Evolutionary conservation across 2,113 vertebrate species (phyloP).

Genomic region (Oncorhynchus masou): DNA sequence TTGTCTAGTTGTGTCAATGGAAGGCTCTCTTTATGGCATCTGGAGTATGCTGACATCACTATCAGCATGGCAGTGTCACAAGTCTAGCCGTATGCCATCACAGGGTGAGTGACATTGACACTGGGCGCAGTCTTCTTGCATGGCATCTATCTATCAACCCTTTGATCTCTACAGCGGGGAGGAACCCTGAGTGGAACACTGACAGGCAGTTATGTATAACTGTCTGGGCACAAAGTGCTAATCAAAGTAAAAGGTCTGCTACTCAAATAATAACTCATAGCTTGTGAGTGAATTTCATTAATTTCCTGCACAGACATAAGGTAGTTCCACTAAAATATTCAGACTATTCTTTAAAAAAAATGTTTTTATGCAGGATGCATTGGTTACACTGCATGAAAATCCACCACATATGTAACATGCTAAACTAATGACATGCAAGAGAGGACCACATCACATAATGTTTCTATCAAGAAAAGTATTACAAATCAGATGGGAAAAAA

Average conservation of each 20-base stretch:
- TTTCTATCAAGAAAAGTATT: too few relatives aligned
- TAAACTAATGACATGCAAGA: too few relatives aligned
- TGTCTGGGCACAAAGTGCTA: neutral
- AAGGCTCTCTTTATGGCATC: conserved; percentile 49
- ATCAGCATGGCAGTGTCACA: conserved; percentile 59
- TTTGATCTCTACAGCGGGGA: conserved; percentile 20
- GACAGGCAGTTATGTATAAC: neutral
- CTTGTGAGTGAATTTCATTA: too few relatives aligned
- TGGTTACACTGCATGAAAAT: too few relatives aligned
- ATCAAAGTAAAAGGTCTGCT: neutral
- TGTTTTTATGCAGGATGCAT: too few relatives aligned
- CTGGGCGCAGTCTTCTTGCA: conserved; percentile 26
- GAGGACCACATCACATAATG: too few relatives aligned
- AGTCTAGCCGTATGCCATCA: conserved; percentile 50
- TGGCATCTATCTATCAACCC: neutral
- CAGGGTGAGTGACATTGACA: conserved; percentile 43
- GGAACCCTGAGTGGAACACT: neutral
- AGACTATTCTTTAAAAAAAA: too few relatives aligned
- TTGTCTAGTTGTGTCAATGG: conserved; percentile 30
- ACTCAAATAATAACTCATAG: too few relatives aligned
- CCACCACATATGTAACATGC: too few relatives aligned
- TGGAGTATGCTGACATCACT: conserved; percentile 64
- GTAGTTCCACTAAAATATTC: too few relatives aligned
- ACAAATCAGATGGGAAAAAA: too few relatives aligned
- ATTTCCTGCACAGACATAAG: too few relatives aligned